Evolutionary conservation across 2,113 vertebrate genomes (phyloP).

Genomic region (Alethe castanea): DNA sequence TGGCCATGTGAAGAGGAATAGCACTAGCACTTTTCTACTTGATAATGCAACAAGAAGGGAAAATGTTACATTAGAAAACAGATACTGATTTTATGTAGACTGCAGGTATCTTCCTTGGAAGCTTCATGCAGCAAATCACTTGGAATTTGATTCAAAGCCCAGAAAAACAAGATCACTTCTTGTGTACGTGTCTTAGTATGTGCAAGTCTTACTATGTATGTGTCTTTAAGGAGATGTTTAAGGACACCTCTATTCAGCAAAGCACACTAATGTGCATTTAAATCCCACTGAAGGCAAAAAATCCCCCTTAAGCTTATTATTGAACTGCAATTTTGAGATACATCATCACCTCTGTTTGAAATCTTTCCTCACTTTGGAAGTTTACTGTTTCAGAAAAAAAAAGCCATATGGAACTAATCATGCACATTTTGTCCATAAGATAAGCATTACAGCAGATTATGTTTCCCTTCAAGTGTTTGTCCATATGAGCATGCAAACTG

Average conservation of each 20-base stretch:
- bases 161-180: neutral
- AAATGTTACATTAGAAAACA: neutral
- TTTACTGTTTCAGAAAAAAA: neutral
- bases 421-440: conserved; percentile 43
- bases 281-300: neutral
- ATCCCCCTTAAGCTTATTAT: neutral
- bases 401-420: conserved; percentile 51
- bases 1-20: neutral
- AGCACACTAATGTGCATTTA: neutral
- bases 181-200: neutral
- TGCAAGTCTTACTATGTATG: neutral
- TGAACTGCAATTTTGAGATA: neutral
- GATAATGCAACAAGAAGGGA: neutral
- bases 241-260: neutral
- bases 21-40: neutral
- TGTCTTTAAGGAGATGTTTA: neutral
- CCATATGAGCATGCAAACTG: conserved; percentile 44
- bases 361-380: neutral
- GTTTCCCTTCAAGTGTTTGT: conserved; percentile 33
- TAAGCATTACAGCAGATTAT: conserved; percentile 40
- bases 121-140: neutral
- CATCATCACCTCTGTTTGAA: neutral
- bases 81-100: neutral
- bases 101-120: neutral
- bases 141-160: neutral